Percentiles rank a stretch among this genome's conserved stretches.
Conservation (phyloP, 2,888 invertebrate species). For the Thymelicus sylvestris region DNA sequence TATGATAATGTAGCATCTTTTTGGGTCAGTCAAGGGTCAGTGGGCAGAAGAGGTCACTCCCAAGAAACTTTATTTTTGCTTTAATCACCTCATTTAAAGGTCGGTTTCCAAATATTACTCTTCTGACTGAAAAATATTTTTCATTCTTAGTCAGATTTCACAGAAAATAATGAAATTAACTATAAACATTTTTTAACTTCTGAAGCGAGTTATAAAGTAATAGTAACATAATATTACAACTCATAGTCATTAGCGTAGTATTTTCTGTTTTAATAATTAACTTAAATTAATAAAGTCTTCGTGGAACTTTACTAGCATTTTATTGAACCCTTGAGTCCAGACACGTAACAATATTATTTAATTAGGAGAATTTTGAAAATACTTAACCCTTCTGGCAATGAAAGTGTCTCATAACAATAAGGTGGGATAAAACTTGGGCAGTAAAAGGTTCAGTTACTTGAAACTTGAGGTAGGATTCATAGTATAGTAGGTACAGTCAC, state of each 20-base stretch:
- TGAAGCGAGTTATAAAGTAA: neutral
- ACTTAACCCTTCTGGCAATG: neutral
- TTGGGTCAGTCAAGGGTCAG: too few relatives aligned
- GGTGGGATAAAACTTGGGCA: conserved; percentile 9
- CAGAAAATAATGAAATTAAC: too few relatives aligned
- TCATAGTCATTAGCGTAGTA: neutral
- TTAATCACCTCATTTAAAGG: too few relatives aligned
- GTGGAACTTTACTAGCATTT: neutral
- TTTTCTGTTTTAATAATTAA: neutral
- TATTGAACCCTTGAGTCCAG: neutral
- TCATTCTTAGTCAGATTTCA: too few relatives aligned
- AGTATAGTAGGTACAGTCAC: too few relatives aligned
- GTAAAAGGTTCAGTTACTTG: neutral
- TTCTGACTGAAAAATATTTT: too few relatives aligned
- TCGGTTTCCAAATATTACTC: too few relatives aligned
- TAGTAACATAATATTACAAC: neutral
- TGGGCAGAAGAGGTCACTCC: too few relatives aligned
- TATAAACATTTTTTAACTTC: neutral
- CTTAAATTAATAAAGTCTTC: too few relatives aligned
- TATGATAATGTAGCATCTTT: too few relatives aligned
- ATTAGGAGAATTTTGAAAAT: neutral
- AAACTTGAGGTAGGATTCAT: too few relatives aligned
- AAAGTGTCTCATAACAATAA: neutral
- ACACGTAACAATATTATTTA: neutral
- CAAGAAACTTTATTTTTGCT: too few relatives aligned